A percentile compares a stretch with the other conserved stretches of the same genome.
phyloP scores from a whole-genome alignment of 1,140 invertebrate genomes.

The Drosophila bifasciata region DNA sequence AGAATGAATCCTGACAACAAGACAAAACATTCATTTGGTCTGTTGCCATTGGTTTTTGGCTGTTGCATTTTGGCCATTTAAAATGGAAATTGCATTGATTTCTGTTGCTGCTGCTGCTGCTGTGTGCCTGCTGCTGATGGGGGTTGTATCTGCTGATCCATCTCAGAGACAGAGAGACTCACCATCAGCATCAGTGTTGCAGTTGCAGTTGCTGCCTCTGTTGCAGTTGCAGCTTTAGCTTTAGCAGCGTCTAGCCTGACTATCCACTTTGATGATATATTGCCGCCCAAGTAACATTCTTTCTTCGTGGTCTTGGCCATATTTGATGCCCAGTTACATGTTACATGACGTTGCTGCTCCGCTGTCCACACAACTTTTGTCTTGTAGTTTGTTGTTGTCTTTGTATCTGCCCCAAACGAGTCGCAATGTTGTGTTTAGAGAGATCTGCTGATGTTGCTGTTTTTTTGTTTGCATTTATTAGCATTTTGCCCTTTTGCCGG shows the following conservation, averaged over 20 bases:
- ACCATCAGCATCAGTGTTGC: too few relatives aligned
- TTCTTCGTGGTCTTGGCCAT: constrained; percentile 47
- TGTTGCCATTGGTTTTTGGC: constrained; percentile 22
- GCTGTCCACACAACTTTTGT: constrained; percentile 47
- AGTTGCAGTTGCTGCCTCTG: too few relatives aligned
- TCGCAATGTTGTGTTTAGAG: constrained; percentile 64
- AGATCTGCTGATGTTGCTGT: constrained; percentile 31
- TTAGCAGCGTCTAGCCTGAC: neutral
- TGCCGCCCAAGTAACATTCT: constrained; percentile 60
- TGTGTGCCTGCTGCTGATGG: constrained; percentile 35
- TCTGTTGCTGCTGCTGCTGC: constrained; percentile 42
- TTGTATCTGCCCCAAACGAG: constrained; percentile 45
- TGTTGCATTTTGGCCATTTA: constrained; percentile 75
- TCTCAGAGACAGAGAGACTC: neutral
- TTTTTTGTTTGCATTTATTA: constrained; percentile 73
- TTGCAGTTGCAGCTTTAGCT: too few relatives aligned
- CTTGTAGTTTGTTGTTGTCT: constrained; percentile 42
- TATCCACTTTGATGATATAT: constrained; percentile 78
- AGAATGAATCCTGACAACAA: constrained; percentile 12
- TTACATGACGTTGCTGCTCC: constrained; percentile 76
- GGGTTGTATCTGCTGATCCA: constrained; percentile 42
- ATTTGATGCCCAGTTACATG: constrained; percentile 73
- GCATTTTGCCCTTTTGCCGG: constrained; percentile 78
- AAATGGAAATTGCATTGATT: constrained; percentile 83
- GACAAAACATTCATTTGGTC: constrained; percentile 39